Percentiles rank a stretch among this genome's conserved stretches.
phyloP scores from a whole-genome alignment of 37 sponge, comb jelly and placozoan species.

The Beroe ovata region DNA sequence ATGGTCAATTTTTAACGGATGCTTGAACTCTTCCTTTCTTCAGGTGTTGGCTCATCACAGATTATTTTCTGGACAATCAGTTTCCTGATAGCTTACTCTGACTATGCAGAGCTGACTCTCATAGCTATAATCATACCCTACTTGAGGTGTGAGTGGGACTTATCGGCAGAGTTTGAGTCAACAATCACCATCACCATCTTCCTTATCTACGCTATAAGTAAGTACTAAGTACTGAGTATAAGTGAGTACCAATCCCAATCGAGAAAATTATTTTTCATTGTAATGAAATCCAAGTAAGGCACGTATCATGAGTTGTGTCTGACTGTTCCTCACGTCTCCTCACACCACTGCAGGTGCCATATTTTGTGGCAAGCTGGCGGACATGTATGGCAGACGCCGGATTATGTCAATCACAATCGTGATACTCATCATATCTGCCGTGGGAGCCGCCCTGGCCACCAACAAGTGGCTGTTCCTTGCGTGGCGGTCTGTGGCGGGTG shows the following conservation, averaged over 20 bases:
- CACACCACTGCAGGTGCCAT: conserved; percentile 67
- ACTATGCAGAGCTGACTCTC: conserved; percentile 66
- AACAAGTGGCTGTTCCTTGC: conserved; percentile 35
- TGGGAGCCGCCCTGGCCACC: conserved; percentile 34
- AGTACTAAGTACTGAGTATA: neutral
- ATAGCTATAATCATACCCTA: conserved; percentile 60
- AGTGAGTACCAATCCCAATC: no score
- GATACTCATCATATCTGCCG: conserved; percentile 13
- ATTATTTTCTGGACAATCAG: conserved; percentile 30
- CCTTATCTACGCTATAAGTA: conserved; percentile 61
- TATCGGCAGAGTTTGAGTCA: neutral
- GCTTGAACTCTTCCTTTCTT: no score
- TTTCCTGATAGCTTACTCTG: conserved; percentile 67
- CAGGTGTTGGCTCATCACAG: conserved; percentile 26
- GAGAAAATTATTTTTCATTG: no score
- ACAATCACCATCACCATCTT: conserved; percentile 55
- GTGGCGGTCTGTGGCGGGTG: conserved; percentile 39
- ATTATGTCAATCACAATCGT: conserved; percentile 32
- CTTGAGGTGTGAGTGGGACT: conserved; percentile 56
- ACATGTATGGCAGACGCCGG: conserved; percentile 6
- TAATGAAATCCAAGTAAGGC: no score
- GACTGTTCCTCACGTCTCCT: no score
- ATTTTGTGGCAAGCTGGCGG: conserved; percentile 26
- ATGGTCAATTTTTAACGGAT: no score
- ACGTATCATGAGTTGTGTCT: no score